Evolutionary conservation across 2,888 invertebrate species (phyloP).

Genomic region (Lydus trimaculatus): DNA sequence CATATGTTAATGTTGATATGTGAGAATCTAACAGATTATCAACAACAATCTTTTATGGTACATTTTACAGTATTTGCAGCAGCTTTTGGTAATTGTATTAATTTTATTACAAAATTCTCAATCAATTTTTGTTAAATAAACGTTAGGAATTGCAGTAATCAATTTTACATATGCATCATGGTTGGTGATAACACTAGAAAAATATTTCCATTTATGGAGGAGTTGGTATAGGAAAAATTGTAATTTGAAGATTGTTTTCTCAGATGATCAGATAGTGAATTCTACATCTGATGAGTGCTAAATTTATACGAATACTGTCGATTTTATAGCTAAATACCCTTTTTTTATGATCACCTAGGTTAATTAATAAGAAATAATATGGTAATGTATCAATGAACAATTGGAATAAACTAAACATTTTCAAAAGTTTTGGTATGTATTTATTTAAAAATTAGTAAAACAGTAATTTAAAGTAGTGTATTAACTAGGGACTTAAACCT

Average conservation of each 20-base stretch:
- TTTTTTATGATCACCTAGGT: too few relatives aligned
- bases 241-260: slow-evolving; percentile 53
- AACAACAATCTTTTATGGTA: slow-evolving; percentile 47
- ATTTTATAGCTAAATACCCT: too few relatives aligned
- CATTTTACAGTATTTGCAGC: slow-evolving; percentile 56
- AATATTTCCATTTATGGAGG: slow-evolving; percentile 56
- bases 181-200: slow-evolving; percentile 56
- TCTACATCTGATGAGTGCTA: too few relatives aligned
- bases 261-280: slow-evolving; percentile 25
- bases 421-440: too few relatives aligned
- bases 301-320: too few relatives aligned
- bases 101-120: slow-evolving; percentile 2
- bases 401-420: too few relatives aligned
- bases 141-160: slow-evolving; percentile 53
- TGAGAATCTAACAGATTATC: slow-evolving; percentile 50
- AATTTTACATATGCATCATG: slow-evolving; percentile 61
- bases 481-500: too few relatives aligned
- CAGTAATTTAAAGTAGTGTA: too few relatives aligned
- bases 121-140: slow-evolving; percentile 11
- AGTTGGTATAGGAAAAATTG: slow-evolving; percentile 57
- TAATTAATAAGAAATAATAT: too few relatives aligned
- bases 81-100: slow-evolving; percentile 52
- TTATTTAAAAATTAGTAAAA: too few relatives aligned
- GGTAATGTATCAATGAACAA: too few relatives aligned
- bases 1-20: slow-evolving; percentile 59